Evolutionary conservation across 2,113 vertebrate species (phyloP), one percentile per base, ranked within the genome.

Genomic region (Zootoca vivipara): DNA sequence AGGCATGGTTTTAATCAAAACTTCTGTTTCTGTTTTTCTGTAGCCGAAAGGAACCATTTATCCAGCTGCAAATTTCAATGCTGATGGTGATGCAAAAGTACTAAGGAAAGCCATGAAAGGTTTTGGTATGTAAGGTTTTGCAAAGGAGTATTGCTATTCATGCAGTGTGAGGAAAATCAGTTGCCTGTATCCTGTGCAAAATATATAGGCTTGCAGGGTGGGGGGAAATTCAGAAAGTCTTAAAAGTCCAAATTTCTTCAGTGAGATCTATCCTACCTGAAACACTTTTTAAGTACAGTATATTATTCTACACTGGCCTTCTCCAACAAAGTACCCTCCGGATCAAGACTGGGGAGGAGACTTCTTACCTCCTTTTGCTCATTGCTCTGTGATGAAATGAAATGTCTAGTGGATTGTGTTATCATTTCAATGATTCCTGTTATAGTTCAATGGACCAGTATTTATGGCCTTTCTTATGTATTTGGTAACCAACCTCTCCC

Each of bases 71-170:
- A 72, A 89, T 87, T 99, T 98, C 92, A 97, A 98, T 0, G 97
- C 98, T 0, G 97, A 97, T 0, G 97, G 95, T 8, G 99, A 99
- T 0, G 98, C 98, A 0, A 98, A 99, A 92, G 98, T 97, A 3
- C 95, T 99, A 80, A 97, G 98, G 95, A 99, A 99, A 95, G 98
- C 99, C 0, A 99, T 99, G 99, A 99, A 99, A 93, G 99, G 99
- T 26, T 96, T 99, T 28, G 99, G 99, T 99, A 90, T 93, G 97
- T 5, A 33, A 70, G 0, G 13, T 3, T 0, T 10, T 22, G 4
- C 13, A 20, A 65, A 64, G 3, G 9, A 1, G 42, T 9, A 56
- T 7, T 1, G 18, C 8, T 9, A 28, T 38, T 58, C 22, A 75
- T 58, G 83, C 4, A 73, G 33, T 22, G 20, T 18, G 35, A 24